Conservation (phyloP, 2,797 vertebrate species). For the Sarcoramphus papa region DNA sequence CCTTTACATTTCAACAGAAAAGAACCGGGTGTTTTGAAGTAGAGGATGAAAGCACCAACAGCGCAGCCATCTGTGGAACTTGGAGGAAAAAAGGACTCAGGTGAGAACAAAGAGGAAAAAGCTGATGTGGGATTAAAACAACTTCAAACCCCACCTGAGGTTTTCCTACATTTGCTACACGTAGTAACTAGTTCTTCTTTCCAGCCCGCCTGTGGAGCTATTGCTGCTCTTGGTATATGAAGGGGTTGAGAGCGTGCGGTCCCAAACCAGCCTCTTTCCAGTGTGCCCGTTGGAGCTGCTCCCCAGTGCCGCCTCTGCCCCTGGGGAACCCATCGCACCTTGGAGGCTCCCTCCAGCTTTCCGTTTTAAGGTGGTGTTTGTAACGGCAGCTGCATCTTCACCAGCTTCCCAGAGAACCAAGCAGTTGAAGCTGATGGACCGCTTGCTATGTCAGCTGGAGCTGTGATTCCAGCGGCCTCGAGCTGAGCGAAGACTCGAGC, state of each 20-base stretch:
- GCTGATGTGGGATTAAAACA: neutral
- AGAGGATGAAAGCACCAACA: neutral
- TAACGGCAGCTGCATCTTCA: neutral
- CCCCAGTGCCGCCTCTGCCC: neutral
- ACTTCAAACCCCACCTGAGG: neutral
- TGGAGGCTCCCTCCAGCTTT: neutral
- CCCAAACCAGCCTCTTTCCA: neutral
- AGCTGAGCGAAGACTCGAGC: neutral
- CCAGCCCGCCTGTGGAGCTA: neutral
- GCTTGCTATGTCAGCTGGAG: neutral
- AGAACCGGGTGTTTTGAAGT: neutral
- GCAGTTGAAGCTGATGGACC: neutral
- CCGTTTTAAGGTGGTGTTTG: neutral
- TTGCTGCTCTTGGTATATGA: neutral
- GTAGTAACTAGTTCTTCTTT: neutral
- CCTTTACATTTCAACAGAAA: neutral
- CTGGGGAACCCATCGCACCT: neutral
- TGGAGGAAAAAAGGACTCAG: neutral
- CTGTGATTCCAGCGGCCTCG: neutral
- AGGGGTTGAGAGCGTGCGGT: neutral
- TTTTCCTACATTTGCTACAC: neutral
- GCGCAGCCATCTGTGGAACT: neutral
- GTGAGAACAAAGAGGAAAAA: neutral
- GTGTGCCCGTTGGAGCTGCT: neutral
- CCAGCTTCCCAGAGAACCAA: neutral